A percentile compares a stretch with the other conserved stretches of the same genome.
Evolutionary conservation across 2,797 vertebrate genomes (phyloP).

Genomic region (Rhinatrema bivittatum): DNA sequence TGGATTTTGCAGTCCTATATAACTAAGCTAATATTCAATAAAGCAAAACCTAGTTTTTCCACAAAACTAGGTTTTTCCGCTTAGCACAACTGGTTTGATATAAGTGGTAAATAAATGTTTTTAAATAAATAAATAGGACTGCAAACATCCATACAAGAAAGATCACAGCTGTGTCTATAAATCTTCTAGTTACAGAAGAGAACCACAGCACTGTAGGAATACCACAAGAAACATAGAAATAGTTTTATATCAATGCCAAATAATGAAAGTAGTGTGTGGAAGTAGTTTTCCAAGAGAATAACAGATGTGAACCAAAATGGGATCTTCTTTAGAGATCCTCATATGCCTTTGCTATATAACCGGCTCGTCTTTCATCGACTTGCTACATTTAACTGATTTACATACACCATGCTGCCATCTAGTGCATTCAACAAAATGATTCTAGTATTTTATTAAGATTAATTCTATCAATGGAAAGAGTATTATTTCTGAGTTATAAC

Average conservation of each 20-base stretch:
- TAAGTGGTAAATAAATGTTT: too few relatives aligned
- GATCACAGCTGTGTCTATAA: neutral
- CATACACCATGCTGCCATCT: conserved; percentile 51
- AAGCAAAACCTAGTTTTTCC: neutral
- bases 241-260: neutral
- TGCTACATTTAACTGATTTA: conserved; percentile 1
- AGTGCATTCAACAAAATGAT: conserved; percentile 22
- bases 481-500: neutral
- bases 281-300: neutral
- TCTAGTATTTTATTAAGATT: neutral
- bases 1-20: too few relatives aligned
- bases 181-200: neutral
- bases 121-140: too few relatives aligned
- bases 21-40: too few relatives aligned
- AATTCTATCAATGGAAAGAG: neutral
- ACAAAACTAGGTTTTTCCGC: too few relatives aligned
- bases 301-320: neutral
- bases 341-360: neutral
- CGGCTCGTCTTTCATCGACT: neutral
- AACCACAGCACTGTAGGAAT: neutral
- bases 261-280: conserved; percentile 2
- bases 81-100: too few relatives aligned
- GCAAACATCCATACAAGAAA: neutral
- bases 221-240: neutral
- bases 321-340: neutral